A percentile compares a stretch with the other conserved stretches of the same genome.
Evolutionary conservation across 2,888 invertebrate genomes (phyloP).

Genomic region (Notodonta dromedarius): DNA sequence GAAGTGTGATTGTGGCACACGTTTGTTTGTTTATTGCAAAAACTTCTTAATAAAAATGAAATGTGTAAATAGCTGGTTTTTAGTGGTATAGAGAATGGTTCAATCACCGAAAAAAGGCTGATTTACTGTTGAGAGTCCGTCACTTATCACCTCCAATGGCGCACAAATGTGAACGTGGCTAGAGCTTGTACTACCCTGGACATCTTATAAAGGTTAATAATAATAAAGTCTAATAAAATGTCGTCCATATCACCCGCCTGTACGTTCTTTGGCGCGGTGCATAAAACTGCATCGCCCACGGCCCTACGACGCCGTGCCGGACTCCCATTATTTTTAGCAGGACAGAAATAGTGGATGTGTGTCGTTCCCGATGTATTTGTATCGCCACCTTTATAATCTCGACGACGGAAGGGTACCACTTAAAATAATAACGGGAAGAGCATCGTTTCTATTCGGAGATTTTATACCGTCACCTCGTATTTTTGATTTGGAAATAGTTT

Average conservation of each 20-base stretch:
- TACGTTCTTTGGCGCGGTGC: constrained; percentile 63
- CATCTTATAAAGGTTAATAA: too few species aligned
- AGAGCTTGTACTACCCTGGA: too few species aligned
- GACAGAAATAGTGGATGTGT: constrained; percentile 68
- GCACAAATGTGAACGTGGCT: too few species aligned
- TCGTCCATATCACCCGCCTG: constrained; percentile 14
- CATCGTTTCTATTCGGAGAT: constrained; percentile 25
- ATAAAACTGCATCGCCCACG: constrained; percentile 69
- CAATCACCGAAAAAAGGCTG: too few species aligned
- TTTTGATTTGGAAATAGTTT: constrained; percentile 5
- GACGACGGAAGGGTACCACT: constrained; percentile 41
- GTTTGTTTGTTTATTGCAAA: neutral
- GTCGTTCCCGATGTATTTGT: constrained; percentile 59
- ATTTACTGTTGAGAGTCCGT: too few species aligned
- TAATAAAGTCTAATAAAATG: neutral
- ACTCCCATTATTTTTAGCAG: constrained; percentile 67
- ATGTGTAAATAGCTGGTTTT: constrained; percentile 2
- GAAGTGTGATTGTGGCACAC: neutral
- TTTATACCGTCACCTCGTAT: constrained; percentile 10
- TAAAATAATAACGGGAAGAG: constrained; percentile 41
- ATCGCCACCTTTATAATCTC: constrained; percentile 47
- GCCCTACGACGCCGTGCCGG: constrained; percentile 51
- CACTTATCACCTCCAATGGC: too few species aligned
- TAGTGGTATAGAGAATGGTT: constrained; percentile 3
- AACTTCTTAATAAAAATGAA: neutral